Evolutionary conservation across 1,140 invertebrate genomes (phyloP).

Genomic region (Diuraphis noxia): DNA sequence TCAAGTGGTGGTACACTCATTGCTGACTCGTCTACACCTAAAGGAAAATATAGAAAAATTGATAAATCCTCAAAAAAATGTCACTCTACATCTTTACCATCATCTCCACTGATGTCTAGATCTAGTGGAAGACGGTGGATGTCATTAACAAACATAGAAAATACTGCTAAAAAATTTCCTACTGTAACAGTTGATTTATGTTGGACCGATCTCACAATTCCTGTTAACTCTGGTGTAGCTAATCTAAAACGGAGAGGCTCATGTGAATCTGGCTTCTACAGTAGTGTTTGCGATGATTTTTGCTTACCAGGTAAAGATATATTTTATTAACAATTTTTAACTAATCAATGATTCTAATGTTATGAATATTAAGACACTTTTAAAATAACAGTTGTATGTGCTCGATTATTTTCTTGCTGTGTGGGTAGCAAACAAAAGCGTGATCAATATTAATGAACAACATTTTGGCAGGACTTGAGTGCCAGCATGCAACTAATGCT

Average conservation of each 20-base stretch:
- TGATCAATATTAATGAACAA: conserved; percentile 41
- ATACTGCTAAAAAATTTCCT: conserved; percentile 38
- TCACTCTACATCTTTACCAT: conserved; percentile 38
- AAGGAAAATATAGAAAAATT: conserved; percentile 47
- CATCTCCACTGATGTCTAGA: conserved; percentile 40
- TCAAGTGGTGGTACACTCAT: conserved; percentile 43
- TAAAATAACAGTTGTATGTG: conserved; percentile 20
- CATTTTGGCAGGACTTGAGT: conserved; percentile 48
- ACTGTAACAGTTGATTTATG: conserved; percentile 50
- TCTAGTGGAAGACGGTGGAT: conserved; percentile 39
- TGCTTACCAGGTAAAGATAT: conserved; percentile 60
- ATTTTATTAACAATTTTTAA: conserved; percentile 49
- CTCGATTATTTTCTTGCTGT: conserved; percentile 38
- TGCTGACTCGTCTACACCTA: conserved; percentile 16
- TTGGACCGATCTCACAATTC: conserved; percentile 46
- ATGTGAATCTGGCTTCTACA: conserved; percentile 87
- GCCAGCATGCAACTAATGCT: conserved; percentile 55
- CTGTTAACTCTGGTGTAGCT: conserved; percentile 26
- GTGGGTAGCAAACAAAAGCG: neutral
- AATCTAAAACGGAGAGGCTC: conserved; percentile 72
- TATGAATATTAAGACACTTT: conserved; percentile 16
- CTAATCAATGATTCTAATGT: neutral
- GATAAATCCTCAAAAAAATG: conserved; percentile 51
- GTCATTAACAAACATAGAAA: conserved; percentile 53
- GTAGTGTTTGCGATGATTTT: conserved; percentile 76